Evolutionary conservation across 2,797 vertebrate species (phyloP).

Genomic region (Halcyon leucocephala): DNA sequence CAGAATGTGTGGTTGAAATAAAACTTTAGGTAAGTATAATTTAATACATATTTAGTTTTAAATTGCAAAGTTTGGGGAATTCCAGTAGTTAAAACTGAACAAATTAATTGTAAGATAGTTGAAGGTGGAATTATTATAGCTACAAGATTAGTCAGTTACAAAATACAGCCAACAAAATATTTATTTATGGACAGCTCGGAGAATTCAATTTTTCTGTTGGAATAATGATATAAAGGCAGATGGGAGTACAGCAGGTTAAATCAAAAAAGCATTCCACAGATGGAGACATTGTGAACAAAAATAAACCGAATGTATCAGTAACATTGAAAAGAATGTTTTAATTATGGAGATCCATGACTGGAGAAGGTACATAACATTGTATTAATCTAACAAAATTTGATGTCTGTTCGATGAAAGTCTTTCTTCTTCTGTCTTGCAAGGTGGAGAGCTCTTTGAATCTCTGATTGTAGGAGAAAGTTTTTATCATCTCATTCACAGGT

Average conservation of each 20-base stretch:
- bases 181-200: background rate
- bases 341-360: background rate
- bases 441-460: background rate
- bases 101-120: background rate
- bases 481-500: background rate
- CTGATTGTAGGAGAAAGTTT: background rate
- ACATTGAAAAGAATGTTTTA: background rate
- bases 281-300: background rate
- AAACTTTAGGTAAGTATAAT: background rate
- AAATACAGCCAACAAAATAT: background rate
- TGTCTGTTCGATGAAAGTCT: background rate
- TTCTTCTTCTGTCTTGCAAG: background rate
- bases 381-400: background rate
- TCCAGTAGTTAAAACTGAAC: background rate
- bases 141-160: background rate
- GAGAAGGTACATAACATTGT: background rate
- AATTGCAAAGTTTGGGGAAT: background rate
- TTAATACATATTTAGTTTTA: background rate
- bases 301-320: background rate
- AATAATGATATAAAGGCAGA: background rate
- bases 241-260: conserved; percentile 4
- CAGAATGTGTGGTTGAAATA: background rate
- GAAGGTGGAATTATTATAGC: background rate
- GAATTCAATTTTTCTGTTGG: background rate
- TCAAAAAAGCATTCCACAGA: background rate